Percentiles rank a stretch among this genome's conserved stretches.
Conservation (phyloP, 2,797 vertebrate species). For the Paramormyrops hopkinsi region DNA sequence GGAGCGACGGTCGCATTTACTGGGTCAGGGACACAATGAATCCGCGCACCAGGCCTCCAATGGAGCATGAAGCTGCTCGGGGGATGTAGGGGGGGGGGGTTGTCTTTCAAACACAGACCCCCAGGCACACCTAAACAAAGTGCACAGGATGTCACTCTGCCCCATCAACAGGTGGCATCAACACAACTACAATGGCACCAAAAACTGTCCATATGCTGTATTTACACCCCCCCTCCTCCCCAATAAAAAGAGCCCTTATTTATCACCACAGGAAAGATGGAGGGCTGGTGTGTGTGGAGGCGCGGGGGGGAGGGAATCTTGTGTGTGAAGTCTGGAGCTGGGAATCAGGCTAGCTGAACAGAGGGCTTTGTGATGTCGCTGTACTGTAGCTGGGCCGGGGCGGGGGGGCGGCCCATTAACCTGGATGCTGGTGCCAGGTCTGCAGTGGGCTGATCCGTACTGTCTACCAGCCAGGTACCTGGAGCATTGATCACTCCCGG, state of each 20-base stretch:
- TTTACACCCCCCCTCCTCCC: background rate
- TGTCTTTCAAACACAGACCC: constrained; percentile 26
- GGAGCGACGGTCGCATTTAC: constrained; percentile 57
- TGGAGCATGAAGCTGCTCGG: constrained; percentile 60
- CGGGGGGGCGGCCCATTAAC: background rate
- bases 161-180: background rate
- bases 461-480: background rate
- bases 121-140: background rate
- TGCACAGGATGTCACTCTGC: background rate
- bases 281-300: background rate
- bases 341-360: background rate
- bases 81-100: constrained; percentile 41
- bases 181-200: background rate
- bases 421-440: background rate
- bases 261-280: background rate
- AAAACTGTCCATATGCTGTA: background rate
- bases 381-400: background rate
- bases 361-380: background rate
- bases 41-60: constrained; percentile 63
- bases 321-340: background rate
- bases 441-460: too few species aligned
- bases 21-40: constrained; percentile 66
- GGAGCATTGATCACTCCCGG: background rate
- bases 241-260: background rate
- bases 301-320: background rate